Conservation (phyloP, 2,888 invertebrate genomes). For the Sinohyriopsis cumingii region DNA sequence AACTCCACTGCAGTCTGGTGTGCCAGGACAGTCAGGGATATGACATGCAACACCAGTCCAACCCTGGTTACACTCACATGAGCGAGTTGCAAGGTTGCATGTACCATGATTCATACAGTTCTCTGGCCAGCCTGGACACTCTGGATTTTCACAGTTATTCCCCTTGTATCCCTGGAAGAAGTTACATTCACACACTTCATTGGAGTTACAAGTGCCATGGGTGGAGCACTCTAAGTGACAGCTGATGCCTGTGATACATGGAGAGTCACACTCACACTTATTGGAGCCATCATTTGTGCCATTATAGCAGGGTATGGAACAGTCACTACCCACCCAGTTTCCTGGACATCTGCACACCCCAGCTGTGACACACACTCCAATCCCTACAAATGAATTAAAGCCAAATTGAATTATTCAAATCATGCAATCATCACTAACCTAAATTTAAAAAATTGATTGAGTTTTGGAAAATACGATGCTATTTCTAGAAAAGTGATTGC, state of each 20-base stretch:
- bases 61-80: constrained; percentile 49
- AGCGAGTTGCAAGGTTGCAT: constrained; percentile 47
- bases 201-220: constrained; percentile 42
- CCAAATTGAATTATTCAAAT: not conserved
- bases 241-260: constrained; percentile 30
- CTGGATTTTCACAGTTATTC: constrained; percentile 39
- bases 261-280: constrained; percentile 40
- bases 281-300: constrained; percentile 46
- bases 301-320: constrained; percentile 49
- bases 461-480: no score
- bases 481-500: no score
- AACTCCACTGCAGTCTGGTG: constrained; percentile 47
- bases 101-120: constrained; percentile 53
- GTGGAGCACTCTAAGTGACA: constrained; percentile 48
- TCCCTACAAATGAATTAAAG: constrained; percentile 21
- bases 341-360: constrained; percentile 44
- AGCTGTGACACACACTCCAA: constrained; percentile 44
- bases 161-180: constrained; percentile 50
- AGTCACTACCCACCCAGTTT: constrained; percentile 43
- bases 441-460: no score
- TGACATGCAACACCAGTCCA: constrained; percentile 57
- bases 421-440: no score
- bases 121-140: constrained; percentile 58
- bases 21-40: constrained; percentile 51
- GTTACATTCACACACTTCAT: constrained; percentile 51